Evolutionary conservation across 2,797 vertebrate species (phyloP), one percentile per base, ranked within the genome.

Genomic region (Cuculus canorus): DNA sequence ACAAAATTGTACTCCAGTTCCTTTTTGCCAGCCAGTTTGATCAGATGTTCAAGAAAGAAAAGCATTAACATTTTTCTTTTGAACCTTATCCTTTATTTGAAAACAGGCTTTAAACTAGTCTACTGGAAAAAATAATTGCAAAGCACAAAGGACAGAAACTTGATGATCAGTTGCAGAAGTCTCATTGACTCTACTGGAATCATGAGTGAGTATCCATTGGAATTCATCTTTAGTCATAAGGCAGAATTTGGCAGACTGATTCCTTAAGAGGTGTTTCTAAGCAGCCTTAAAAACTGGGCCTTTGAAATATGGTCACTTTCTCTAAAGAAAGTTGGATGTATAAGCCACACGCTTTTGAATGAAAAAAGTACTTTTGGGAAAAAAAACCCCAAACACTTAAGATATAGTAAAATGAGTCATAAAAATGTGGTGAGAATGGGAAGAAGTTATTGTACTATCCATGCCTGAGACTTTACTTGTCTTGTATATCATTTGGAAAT

Each of bases 51-150:
- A 52, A 88, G 90, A 96, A 90, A 81, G 70, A 92, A 69, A 91
- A 90, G 66, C 28, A 32, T 78, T 82, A 90, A 56, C 7, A 12
- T 88, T 93, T 93, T 89, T 71, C 39, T 95, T 78, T 87, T 92
- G 61, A 84, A 76, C 16, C 14, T 81, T 33, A 21, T 54, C 30
- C 53, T 87, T 69, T 82, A 66, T 53, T 86, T 88, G 77, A 86
- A 93, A 94, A 71, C 4, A 68, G 48, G 32, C n/a, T 84, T 69
- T 65, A 72, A 75, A 32, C 10, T 30, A 75, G 86, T 28, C 33
- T 87, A 47, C 50, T 47, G 65, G 80, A 69, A 87, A 70, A 69
- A 80, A 45, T 78, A 77, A 93, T 81, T 79, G 78, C 53, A 48
- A 7, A 61, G 71, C 81, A 60, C 54, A 60, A 92, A 69, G 60